Evolutionary conservation across 2,888 invertebrate genomes (phyloP).

Genomic region (Aspidiotus destructor): DNA sequence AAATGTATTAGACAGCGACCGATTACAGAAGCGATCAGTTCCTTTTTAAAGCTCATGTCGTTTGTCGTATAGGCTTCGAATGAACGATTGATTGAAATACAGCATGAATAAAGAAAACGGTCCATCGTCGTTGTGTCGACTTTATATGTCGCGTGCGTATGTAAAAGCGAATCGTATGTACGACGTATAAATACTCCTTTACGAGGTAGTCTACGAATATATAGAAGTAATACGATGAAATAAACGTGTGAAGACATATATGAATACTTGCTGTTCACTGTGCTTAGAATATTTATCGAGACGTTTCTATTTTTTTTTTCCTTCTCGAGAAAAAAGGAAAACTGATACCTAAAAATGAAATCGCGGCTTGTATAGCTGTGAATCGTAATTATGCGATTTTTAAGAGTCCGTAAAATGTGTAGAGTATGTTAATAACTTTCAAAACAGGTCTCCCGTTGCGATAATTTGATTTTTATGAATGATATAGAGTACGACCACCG

Average conservation of each 20-base stretch:
- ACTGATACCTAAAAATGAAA: too few species aligned
- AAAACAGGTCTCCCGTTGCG: too few species aligned
- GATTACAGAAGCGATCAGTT: conserved; percentile 32
- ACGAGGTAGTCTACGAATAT: neutral
- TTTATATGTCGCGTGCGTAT: conserved; percentile 32
- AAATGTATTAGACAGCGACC: conserved; percentile 31
- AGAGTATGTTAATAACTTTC: too few species aligned
- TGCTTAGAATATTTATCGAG: conserved; percentile 28
- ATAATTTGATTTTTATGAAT: too few species aligned
- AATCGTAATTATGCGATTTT: too few species aligned
- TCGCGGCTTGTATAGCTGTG: too few species aligned
- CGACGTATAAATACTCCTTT: too few species aligned
- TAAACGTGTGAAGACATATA: conserved; percentile 32
- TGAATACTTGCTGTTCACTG: conserved; percentile 26
- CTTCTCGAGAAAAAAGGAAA: too few species aligned
- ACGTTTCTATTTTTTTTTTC: too few species aligned
- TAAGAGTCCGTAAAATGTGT: too few species aligned
- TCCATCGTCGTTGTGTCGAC: conserved; percentile 13
- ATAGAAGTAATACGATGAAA: conserved; percentile 31
- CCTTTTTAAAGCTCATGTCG: conserved; percentile 18
- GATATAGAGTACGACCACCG: too few species aligned
- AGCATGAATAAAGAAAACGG: conserved; percentile 30
- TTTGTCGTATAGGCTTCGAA: neutral
- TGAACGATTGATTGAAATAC: conserved; percentile 7
- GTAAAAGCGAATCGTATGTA: conserved; percentile 27